Evolutionary conservation across 2,888 invertebrate species (phyloP).

Genomic region (Seira ritae): DNA sequence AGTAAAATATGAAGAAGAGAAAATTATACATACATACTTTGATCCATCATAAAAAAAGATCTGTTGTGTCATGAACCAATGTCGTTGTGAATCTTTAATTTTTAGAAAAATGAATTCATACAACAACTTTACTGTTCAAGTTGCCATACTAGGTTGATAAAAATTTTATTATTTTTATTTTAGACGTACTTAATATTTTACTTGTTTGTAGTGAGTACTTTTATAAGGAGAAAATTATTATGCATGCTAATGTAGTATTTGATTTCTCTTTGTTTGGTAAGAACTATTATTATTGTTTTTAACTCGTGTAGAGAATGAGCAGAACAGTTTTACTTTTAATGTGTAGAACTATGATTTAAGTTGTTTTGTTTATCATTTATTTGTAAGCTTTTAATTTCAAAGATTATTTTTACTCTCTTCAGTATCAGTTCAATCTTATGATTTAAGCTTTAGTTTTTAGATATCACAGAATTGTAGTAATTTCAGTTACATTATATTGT

Average conservation of each 20-base stretch:
- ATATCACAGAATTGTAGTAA: neutral
- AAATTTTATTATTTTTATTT: conserved; percentile 39
- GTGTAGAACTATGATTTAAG: neutral
- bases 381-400: conserved; percentile 41
- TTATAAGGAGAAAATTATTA: no score
- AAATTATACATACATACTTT: neutral
- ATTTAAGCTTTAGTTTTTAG: conserved; percentile 36
- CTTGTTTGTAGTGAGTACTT: conserved; percentile 4
- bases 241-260: no score
- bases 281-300: no score
- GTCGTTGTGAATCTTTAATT: conserved; percentile 55
- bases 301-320: no score
- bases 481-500: conserved; percentile 19
- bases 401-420: conserved; percentile 65
- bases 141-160: conserved; percentile 41
- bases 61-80: conserved; percentile 34
- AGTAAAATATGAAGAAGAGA: neutral
- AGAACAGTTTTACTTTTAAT: no score
- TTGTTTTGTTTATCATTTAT: conserved; percentile 52
- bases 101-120: conserved; percentile 25
- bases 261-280: no score
- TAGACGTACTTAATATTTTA: conserved; percentile 28
- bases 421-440: conserved; percentile 63
- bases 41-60: conserved; percentile 16
- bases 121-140: conserved; percentile 35